Evolutionary conservation across 35 echinoderm and acorn worm genomes (phyloP), one percentile per base, ranked within the genome.

Genomic region (Eucidaris tribuloides): DNA sequence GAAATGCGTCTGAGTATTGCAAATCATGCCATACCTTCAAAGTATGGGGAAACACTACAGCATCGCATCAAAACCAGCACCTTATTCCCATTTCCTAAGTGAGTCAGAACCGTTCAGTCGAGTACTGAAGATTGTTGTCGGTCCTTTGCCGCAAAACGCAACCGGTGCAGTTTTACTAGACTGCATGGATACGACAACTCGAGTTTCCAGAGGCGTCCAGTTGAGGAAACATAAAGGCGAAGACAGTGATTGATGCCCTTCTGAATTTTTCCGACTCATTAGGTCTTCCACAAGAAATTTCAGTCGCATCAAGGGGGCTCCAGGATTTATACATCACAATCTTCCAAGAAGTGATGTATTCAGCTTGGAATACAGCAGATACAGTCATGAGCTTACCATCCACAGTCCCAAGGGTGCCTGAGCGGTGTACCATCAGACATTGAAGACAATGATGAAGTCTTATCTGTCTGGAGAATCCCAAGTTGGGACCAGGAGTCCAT

Each of bases 271-370:
- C 85, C 19, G 66, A 81, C 18, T 36, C 48, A n/a, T n/a, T n/a
- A n/a, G 89, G 89, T 9, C 55, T 91, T 29, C 82, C 89, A 30
- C 79, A 79, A 46, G 42, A n/a, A n/a, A 34, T 46, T 92, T 28
- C 83, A 87, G 65, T 87, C 86, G 14, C 83, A 92, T 74, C 90
- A 86, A 34, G 90, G 77, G n/a, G n/a, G n/a, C n/a, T n/a, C n/a
- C 15, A 74, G 60, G 18, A 87, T 87, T 58, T 92, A 71, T 55
- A 81, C 59, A 77, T 84, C 59, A 11, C 9, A n/a, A 11, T 52
- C 48, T 52, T 92, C 48, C 54, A 87, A 59, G 39, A 93, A 83
- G 57, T 88, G 18, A 24, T 87, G 31, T 28, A 93, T n/a, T 25
- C 1, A 78, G 41, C 38, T 93, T 45, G 79, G 68, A 33, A 88